These are phyloP conservation scores for Psammodynastes pulverulentus DNA, from an alignment of 2,113 vertebrate genomes.

Conservation along the genomic window DNA sequence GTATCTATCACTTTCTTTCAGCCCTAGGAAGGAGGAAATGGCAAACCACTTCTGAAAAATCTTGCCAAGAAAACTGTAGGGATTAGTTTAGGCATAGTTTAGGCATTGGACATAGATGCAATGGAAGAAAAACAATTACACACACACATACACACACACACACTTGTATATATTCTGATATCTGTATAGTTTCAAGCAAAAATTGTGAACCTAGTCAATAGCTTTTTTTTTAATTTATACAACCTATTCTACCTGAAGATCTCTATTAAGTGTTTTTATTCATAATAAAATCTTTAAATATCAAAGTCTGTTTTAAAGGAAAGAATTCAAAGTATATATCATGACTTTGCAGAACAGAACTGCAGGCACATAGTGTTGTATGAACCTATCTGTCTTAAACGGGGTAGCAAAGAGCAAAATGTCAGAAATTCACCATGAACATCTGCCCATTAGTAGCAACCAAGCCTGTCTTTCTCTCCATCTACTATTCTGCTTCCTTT, in stretches of 20 bases:
- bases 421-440: not conserved
- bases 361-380: not conserved
- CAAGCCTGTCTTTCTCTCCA: not conserved
- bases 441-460: not conserved
- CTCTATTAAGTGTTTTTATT: not conserved
- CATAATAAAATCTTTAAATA: not conserved
- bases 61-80: not conserved
- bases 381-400: not conserved
- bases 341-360: not conserved
- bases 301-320: not conserved
- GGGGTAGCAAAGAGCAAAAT: not conserved
- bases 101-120: not conserved
- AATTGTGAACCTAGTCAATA: not conserved
- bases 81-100: not conserved
- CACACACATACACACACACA: not conserved
- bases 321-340: not conserved
- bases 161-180: not conserved
- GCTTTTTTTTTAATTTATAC: not conserved
- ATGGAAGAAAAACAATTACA: too few species aligned
- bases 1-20: not conserved
- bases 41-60: not conserved
- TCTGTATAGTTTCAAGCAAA: not conserved
- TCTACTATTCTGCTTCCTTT: not conserved
- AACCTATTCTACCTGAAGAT: not conserved
- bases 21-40: not conserved